Conservation (phyloP, 2,113 vertebrate species). For the Xiphias gladius region DNA sequence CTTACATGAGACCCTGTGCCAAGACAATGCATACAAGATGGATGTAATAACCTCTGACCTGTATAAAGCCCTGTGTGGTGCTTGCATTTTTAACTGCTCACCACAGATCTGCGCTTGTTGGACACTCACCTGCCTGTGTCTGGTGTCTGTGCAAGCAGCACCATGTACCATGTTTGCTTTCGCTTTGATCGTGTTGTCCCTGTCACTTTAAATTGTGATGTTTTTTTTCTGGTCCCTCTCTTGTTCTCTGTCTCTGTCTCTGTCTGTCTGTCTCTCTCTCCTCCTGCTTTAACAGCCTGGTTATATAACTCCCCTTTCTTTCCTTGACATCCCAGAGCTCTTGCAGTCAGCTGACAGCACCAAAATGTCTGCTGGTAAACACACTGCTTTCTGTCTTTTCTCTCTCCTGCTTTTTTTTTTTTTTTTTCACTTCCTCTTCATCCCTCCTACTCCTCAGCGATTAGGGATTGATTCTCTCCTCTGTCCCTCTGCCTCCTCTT, state of each 20-base stretch:
- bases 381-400: conserved; percentile 75
- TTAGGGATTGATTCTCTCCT: conserved; percentile 84
- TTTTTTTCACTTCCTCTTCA: conserved; percentile 43
- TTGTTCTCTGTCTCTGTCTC: conserved; percentile 52
- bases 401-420: conserved; percentile 45
- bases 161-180: conserved; percentile 55
- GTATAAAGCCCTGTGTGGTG: conserved; percentile 35
- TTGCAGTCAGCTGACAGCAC: conserved; percentile 82
- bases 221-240: conserved; percentile 34
- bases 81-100: conserved; percentile 56
- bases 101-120: conserved; percentile 34
- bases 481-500: conserved; percentile 79
- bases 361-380: conserved; percentile 82
- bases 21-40: conserved; percentile 58
- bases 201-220: conserved; percentile 75
- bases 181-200: conserved; percentile 67
- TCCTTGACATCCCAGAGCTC: conserved; percentile 76
- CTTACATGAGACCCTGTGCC: conserved; percentile 40
- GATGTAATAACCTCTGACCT: conserved; percentile 60
- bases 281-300: conserved; percentile 71
- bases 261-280: conserved; percentile 54
- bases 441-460: conserved; percentile 72
- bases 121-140: conserved; percentile 42
- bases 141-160: conserved; percentile 34
- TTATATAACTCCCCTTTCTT: conserved; percentile 82